Percentiles rank a stretch among this genome's conserved stretches.
Conservation (phyloP, 2,797 vertebrate species). For the Pseudocheirus occidentalis region DNA sequence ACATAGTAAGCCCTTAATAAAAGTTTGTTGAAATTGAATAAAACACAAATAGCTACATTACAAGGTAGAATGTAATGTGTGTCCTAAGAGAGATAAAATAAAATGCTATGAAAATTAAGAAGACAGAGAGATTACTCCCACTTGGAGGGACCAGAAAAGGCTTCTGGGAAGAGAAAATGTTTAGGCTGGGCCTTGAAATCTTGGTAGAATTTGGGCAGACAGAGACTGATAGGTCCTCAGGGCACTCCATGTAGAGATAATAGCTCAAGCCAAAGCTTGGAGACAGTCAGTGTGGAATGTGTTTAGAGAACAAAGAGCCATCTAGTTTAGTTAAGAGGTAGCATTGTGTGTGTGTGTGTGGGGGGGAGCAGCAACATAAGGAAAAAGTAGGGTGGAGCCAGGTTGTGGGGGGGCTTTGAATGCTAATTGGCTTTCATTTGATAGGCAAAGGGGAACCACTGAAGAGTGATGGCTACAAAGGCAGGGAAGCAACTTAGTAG, state of each 20-base stretch:
- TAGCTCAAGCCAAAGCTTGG: not conserved
- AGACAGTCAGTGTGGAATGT: not conserved
- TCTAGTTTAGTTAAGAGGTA: not conserved
- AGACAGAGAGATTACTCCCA: not conserved
- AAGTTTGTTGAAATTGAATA: not conserved
- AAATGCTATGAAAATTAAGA: not conserved
- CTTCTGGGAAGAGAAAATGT: not conserved
- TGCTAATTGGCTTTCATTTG: not conserved
- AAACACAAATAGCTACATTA: not conserved
- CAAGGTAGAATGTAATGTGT: not conserved
- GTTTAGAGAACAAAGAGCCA: not conserved
- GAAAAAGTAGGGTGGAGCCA: not conserved
- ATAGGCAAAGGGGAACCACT: not conserved
- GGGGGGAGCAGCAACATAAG: not conserved
- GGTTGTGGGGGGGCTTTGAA: not conserved
- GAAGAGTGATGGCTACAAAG: not conserved
- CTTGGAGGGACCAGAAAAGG: not conserved
- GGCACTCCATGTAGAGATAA: not conserved
- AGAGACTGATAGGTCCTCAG: not conserved
- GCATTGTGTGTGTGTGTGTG: too few relatives aligned
- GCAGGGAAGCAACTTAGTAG: not conserved
- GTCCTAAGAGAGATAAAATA: not conserved
- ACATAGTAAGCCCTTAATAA: not conserved
- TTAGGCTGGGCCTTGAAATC: not conserved
- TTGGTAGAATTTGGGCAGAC: not conserved